Base-by-base conservation (phyloP, 2,888 invertebrate genomes). In the Callyntrura guangdongensis region DNA sequence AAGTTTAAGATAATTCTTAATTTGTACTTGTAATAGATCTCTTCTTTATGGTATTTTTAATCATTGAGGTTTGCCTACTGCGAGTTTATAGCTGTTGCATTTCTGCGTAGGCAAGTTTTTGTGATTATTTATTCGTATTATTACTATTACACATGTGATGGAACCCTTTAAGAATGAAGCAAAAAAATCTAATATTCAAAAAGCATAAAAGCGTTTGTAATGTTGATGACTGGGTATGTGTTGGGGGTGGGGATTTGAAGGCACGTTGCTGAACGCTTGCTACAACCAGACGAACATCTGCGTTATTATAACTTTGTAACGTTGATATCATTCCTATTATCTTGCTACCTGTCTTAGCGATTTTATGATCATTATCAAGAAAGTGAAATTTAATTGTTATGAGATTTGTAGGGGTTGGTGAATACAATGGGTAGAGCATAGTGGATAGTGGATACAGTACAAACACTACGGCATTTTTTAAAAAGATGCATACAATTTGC, bases 321-420 rank as follows among this genome's bases (percentile, higher is more conserved):
- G 22, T 25, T 22, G 64, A 22, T 64, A 20, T 20, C 4, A 36
- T 36, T 36, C 36, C 22, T 61, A 22, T 61, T 61, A 61, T 61
- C 45, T n/a, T 49, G 53, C 25, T 56, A 59, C 59, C 79, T 56
- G 79, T 56, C 22, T 79, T 79, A 79, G 79, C 27, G 72, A 67
- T 83, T 84, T 77, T 84, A 86, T 86, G 86, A 90, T 90, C 36
- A 86, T 90, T 82, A 90, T 90, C 82, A 90, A 90, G 90, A 90
- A 90, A 90, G 90, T 90, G 90, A 90, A 90, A 90, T 90, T 90
- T 90, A 90, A 90, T 90, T 90, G 90, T 90, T 90, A 90, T 49
- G 90, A 90, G 86, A 86, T 90, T 86, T 83, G 86, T 36, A 82
- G 49, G 83, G 74, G 90, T 53, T 69, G 81, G 77, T 53, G 82